Base-by-base conservation (phyloP, 2,797 vertebrate species). In the Gymnopithys bicolor region DNA sequence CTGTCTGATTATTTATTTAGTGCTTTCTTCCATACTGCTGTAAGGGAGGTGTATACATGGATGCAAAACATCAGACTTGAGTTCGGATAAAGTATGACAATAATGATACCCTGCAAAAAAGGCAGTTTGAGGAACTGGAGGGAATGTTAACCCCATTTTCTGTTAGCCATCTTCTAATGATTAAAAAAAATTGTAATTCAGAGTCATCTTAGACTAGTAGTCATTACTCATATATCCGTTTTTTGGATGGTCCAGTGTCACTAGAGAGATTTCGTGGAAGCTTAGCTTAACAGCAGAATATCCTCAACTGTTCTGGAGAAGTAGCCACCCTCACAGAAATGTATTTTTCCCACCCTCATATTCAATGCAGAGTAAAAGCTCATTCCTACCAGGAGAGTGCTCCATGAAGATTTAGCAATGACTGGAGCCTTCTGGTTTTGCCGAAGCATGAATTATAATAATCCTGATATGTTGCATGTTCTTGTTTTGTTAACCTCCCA, bases 1-100 rank as follows among this genome's bases (percentile, higher is more conserved):
- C 32, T 67, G 23, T 87, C 35, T 89, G 78, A 73, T 96, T 41
- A 87, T 90, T 93, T 85, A 89, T 93, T 96, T 73, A 96, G 59
- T 76, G 11, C 13, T 79, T 87, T 84, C 14, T 89, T 69, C 70
- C 43, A 43, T 58, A 43, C 16, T 70, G 19, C 52, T 83, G 14
- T 60, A 60, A 91, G 11, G 19, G 7, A 87, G 19, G 30, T 25
- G 45, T 48, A 59, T 39, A 41, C 51, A 79, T 53, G 55, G 74
- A 66, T 69, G 37, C 69, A 94, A 75, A 89, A 64, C 11, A 53
- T 87, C 23, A 60, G 12, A 39, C 41, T 35, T 60, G 23, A 85
- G 25, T 77, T 80, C 3, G 8, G n/a, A 22, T 92, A 24, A 66
- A 64, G 35, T 63, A 49, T 64, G 30, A 58, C 8, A 71, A 13